Evolutionary conservation across 2,888 invertebrate genomes (phyloP), one percentile per base, ranked within the genome.

Genomic region (Nymphalis urticae): DNA sequence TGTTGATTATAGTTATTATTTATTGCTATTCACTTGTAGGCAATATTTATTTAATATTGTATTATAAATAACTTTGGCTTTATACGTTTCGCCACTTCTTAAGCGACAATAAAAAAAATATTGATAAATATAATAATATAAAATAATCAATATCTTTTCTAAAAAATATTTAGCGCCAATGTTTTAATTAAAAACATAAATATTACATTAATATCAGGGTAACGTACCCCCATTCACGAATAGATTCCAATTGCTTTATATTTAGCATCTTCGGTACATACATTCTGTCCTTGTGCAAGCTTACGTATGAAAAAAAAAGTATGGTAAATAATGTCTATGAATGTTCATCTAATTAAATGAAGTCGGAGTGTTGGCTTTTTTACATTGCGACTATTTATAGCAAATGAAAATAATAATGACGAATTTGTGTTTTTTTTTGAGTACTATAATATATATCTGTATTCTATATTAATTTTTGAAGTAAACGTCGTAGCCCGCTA

Each of bases 161-260:
- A 53, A 24, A 24, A 13, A 21, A 10, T 62, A 69, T 72, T 73
- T 74, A 73, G 74, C 72, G 71, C 71, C 68, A 73, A 72, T 72
- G 70, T 63, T 70, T 62, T 71, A 70, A 75, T 74, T 79, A 78
- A 82, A 80, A 78, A 79, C 77, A 78, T 75, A 80, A 75, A 80
- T 71, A 75, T 73, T 78, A 80, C 77, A 82, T 79, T 85, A 72
- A 83, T 76, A 75, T 70, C 76, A 80, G 81, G 80, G 79, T 72
- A 74, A 90, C 90, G 85, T 94, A 98, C 98, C 98, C 98, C 90
- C 95, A 94, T 88, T 97, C 96, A 83, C 96, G 95, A 77, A 98
- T 95, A 78, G 96, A 96, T 86, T 96, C 96, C 82, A 98, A 94
- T 87, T 98, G 98, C 85, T 97, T 96, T 83, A 95, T 95, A 78